Evolutionary conservation across 37 sponge, comb jelly and placozoan genomes (phyloP).

Genomic region (Halichondria panicea): DNA sequence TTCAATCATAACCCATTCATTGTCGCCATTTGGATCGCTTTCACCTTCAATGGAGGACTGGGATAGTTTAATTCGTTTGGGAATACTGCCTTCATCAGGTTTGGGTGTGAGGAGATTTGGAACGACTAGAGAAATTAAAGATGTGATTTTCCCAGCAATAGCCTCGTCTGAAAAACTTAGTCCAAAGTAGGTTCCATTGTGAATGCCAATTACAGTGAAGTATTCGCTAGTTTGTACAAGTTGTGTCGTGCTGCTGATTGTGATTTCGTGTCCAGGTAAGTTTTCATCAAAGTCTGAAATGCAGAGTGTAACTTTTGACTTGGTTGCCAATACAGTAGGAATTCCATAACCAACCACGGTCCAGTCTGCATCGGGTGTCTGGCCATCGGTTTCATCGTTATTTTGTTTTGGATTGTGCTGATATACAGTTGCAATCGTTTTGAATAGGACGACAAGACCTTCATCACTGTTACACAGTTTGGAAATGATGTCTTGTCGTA

Average conservation of each 20-base stretch:
- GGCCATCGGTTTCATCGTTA: neutral
- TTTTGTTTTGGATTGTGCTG: neutral
- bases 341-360: slow-evolving; percentile 40
- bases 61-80: slow-evolving; percentile 10
- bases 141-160: slow-evolving; percentile 19
- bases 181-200: neutral
- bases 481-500: slow-evolving; percentile 4
- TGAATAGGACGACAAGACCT: slow-evolving; percentile 40
- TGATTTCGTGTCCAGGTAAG: too few relatives aligned
- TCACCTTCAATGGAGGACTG: too few relatives aligned
- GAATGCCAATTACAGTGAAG: too few relatives aligned
- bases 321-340: slow-evolving; percentile 28
- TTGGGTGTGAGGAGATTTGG: neutral
- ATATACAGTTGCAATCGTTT: slow-evolving; percentile 46
- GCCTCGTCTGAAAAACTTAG: slow-evolving; percentile 33
- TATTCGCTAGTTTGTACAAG: too few relatives aligned
- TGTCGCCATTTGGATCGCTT: neutral
- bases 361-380: slow-evolving; percentile 20
- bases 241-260: too few relatives aligned
- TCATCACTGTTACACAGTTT: slow-evolving; percentile 13
- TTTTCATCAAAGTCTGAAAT: too few relatives aligned
- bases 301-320: neutral
- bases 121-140: slow-evolving; percentile 6
- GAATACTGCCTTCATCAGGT: neutral
- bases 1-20: slow-evolving; percentile 17